Conservation (phyloP, 2,888 invertebrate genomes). For the Drosophila ustulata region DNA sequence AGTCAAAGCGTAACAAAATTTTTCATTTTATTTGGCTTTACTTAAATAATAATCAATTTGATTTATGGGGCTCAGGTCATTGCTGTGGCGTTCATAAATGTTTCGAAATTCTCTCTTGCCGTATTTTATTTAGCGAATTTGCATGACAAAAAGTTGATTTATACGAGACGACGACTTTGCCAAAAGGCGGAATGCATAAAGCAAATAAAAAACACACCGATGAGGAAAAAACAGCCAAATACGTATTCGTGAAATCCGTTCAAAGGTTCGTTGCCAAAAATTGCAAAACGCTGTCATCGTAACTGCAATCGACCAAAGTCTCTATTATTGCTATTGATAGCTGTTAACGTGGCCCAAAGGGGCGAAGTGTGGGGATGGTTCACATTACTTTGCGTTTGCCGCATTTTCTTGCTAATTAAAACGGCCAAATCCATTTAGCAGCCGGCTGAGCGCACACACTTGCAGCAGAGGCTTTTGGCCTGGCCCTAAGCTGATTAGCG, state of each 20-base stretch:
- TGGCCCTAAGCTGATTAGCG: conserved; percentile 71
- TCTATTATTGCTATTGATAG: conserved; percentile 25
- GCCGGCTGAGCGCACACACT: conserved; percentile 21
- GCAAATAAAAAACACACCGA: conserved; percentile 6
- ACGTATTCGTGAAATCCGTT: conserved; percentile 1
- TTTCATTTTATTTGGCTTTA: conserved; percentile 48
- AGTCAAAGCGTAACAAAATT: conserved; percentile 48
- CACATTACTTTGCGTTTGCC: conserved; percentile 49
- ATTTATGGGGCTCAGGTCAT: conserved; percentile 72
- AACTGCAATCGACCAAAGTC: conserved; percentile 8
- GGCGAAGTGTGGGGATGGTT: conserved; percentile 11
- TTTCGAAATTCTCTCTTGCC: conserved; percentile 47
- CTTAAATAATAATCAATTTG: conserved; percentile 78
- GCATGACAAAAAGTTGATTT: conserved; percentile 74
- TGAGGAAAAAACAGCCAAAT: not conserved
- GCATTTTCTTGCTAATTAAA: conserved; percentile 77
- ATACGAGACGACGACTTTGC: conserved; percentile 58
- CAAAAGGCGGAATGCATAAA: conserved; percentile 65
- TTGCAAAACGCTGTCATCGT: conserved; percentile 29
- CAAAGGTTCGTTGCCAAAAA: conserved; percentile 49
- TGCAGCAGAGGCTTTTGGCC: conserved; percentile 23
- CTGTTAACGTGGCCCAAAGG: not conserved
- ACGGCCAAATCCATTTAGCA: conserved; percentile 74
- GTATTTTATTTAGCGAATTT: conserved; percentile 55
- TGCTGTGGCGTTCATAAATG: conserved; percentile 69